A percentile compares a stretch with the other conserved stretches of the same genome.
Evolutionary conservation across 2,797 vertebrate genomes (phyloP).

Genomic region (Delichon dasypus): DNA sequence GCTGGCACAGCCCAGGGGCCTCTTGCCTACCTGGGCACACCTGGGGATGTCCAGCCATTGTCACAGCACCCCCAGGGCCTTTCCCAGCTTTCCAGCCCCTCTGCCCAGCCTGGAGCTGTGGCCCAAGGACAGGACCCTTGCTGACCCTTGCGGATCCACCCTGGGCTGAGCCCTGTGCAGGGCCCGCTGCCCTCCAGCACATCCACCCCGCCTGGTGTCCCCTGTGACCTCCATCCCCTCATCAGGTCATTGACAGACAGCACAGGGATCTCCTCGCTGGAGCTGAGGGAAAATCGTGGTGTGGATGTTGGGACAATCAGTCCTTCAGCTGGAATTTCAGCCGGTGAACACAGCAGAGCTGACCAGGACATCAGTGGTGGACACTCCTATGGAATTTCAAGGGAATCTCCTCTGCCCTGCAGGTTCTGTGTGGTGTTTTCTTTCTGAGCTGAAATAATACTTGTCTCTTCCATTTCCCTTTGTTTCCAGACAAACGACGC

Average conservation of each 20-base stretch:
- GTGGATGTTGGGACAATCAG: background rate
- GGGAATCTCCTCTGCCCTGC: background rate
- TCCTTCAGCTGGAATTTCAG: background rate
- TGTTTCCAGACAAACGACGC: slow-evolving; percentile 88
- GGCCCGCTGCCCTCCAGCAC: background rate
- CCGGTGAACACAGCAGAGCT: background rate
- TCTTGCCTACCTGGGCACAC: background rate
- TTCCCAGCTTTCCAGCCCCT: background rate
- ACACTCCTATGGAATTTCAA: background rate
- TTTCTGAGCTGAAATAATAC: background rate
- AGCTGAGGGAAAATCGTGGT: accelerated
- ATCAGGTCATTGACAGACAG: accelerated
- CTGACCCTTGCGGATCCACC: background rate
- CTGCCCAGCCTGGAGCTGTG: background rate
- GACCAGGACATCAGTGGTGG: background rate
- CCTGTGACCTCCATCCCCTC: background rate
- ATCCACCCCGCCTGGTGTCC: background rate
- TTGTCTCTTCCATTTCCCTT: background rate
- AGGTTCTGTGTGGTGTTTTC: background rate
- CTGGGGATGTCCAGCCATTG: background rate
- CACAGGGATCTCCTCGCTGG: background rate
- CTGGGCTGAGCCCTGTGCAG: background rate
- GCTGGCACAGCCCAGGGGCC: background rate
- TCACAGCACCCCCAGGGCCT: background rate
- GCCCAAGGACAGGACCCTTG: background rate